These are phyloP conservation scores for Syrphus vitripennis DNA, from an alignment of 2,888 invertebrate species.

Conservation along the genomic window DNA sequence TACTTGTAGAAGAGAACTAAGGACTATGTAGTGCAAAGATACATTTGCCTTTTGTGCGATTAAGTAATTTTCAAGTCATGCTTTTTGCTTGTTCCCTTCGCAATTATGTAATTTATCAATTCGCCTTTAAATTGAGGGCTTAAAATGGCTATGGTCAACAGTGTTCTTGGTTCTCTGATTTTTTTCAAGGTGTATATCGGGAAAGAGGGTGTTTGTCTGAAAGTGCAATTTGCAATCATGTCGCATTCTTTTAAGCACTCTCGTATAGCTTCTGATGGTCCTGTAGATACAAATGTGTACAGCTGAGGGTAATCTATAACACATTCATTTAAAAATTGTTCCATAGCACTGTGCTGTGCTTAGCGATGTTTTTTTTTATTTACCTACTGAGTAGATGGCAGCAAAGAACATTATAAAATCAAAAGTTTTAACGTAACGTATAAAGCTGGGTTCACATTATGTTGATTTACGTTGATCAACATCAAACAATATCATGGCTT, in stretches of 20 bases:
- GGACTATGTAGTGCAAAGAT: neutral
- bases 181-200: neutral
- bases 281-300: too few relatives aligned
- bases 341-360: neutral
- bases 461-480: too few relatives aligned
- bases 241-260: slow-evolving; percentile 54
- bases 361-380: too few relatives aligned
- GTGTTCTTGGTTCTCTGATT: neutral
- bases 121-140: slow-evolving; percentile 48
- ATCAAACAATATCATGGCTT: too few relatives aligned
- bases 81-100: slow-evolving; percentile 40
- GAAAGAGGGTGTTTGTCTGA: neutral
- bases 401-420: too few relatives aligned
- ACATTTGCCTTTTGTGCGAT: slow-evolving; percentile 45
- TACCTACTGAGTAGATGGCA: too few relatives aligned
- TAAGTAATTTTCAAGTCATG: slow-evolving; percentile 64
- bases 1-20: too few relatives aligned
- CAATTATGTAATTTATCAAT: slow-evolving; percentile 70
- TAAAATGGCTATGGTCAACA: neutral
- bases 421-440: too few relatives aligned
- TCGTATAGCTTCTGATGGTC: slow-evolving; percentile 42
- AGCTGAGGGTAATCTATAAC: slow-evolving; percentile 59
- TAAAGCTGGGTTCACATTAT: too few relatives aligned
- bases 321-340: slow-evolving; percentile 38
- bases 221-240: slow-evolving; percentile 68